Evolutionary conservation across 2,888 invertebrate species (phyloP).

Genomic region (Eupithecia abbreviata): DNA sequence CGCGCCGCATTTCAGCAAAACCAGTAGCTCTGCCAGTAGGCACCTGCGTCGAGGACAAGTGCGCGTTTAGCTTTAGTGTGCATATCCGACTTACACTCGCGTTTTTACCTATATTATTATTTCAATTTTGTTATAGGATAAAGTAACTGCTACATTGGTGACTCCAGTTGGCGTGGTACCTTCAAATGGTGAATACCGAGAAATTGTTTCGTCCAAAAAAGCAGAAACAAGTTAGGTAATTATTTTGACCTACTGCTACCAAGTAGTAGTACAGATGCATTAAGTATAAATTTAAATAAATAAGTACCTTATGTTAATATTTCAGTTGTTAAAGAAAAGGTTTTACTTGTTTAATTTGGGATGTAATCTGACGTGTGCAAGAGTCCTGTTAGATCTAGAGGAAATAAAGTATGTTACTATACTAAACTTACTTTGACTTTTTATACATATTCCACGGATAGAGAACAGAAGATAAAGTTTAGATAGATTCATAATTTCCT

Average conservation of each 20-base stretch:
- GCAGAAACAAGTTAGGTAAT: background rate
- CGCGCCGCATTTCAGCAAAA: too few species aligned
- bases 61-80: background rate
- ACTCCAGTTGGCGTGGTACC: constrained; percentile 52
- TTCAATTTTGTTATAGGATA: constrained; percentile 42
- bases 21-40: too few species aligned
- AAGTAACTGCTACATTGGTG: constrained; percentile 39
- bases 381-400: background rate
- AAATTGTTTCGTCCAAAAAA: constrained; percentile 18
- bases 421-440: too few species aligned
- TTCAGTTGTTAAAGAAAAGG: background rate
- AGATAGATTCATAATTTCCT: too few species aligned
- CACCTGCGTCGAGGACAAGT: too few species aligned
- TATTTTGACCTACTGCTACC: background rate
- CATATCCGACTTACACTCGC: background rate
- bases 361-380: background rate
- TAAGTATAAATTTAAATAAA: background rate
- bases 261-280: background rate
- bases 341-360: background rate
- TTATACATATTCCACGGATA: too few species aligned
- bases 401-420: too few species aligned
- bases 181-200: constrained; percentile 5
- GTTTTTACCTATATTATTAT: background rate
- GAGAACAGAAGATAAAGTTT: background rate
- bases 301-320: background rate